Percentiles rank a stretch among this genome's conserved stretches.
These are phyloP conservation scores for Rhyacophila brunnea DNA, from an alignment of 1,140 invertebrate genomes.

Conservation along the genomic window DNA sequence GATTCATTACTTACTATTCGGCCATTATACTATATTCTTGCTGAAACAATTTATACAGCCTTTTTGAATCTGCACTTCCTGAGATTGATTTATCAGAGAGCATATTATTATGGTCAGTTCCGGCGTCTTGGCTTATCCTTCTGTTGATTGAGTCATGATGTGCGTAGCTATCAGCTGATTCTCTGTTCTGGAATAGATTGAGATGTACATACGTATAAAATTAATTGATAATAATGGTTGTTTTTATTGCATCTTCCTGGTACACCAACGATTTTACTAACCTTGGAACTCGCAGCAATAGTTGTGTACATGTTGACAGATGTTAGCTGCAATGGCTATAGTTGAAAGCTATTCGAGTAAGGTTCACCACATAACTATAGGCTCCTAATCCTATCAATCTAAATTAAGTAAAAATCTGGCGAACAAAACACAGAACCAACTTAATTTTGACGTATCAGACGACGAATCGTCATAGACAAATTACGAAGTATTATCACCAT, in stretches of 20 bases:
- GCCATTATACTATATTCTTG: conserved; percentile 35
- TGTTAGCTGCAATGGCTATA: too few relatives aligned
- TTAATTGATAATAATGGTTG: too few relatives aligned
- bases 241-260: too few relatives aligned
- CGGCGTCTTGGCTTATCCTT: not conserved
- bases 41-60: conserved; percentile 30
- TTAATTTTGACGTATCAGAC: too few relatives aligned
- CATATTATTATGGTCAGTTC: conserved; percentile 11
- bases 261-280: conserved; percentile 2
- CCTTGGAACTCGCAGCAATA: conserved; percentile 25
- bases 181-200: conserved; percentile 10
- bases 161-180: conserved; percentile 9
- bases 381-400: too few relatives aligned
- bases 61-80: conserved; percentile 19
- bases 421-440: too few relatives aligned
- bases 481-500: too few relatives aligned
- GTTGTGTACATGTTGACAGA: conserved; percentile 18
- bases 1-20: conserved; percentile 29
- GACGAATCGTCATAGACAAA: too few relatives aligned
- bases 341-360: too few relatives aligned
- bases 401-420: too few relatives aligned
- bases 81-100: conserved; percentile 6
- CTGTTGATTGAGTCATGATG: conserved; percentile 16
- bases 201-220: not conserved
- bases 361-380: too few relatives aligned